Conservation (phyloP, 2,888 invertebrate genomes). For the Ormyrus rosae region DNA sequence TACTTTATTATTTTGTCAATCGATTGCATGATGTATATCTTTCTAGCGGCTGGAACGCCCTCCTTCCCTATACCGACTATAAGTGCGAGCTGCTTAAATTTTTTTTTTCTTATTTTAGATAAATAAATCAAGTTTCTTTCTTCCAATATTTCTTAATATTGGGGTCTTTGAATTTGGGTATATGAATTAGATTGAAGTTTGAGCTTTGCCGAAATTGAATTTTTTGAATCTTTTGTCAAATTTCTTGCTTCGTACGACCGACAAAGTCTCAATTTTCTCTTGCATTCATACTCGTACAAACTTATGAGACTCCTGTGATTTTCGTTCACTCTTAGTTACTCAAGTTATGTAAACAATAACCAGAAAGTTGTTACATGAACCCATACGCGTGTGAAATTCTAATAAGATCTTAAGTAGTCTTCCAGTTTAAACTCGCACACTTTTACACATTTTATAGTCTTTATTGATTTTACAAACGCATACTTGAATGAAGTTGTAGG, state of each 20-base stretch:
- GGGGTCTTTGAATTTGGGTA: too few relatives aligned
- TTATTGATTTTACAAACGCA: constrained; percentile 23
- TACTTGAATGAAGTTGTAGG: constrained; percentile 35
- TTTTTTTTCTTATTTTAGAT: too few relatives aligned
- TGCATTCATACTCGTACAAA: not conserved
- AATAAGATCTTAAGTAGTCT: not conserved
- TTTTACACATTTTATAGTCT: too few relatives aligned
- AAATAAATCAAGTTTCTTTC: too few relatives aligned
- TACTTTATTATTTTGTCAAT: constrained; percentile 13
- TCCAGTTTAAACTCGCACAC: too few relatives aligned
- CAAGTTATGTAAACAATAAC: constrained; percentile 33
- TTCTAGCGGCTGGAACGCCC: not conserved
- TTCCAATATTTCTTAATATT: too few relatives aligned
- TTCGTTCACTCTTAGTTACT: constrained; percentile 20
- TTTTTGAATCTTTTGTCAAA: too few relatives aligned
- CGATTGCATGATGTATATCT: constrained; percentile 25
- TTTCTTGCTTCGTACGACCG: not conserved
- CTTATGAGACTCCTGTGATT: constrained; percentile 7
- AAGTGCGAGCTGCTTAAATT: too few relatives aligned
- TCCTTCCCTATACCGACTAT: not conserved
- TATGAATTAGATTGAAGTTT: too few relatives aligned
- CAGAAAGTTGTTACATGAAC: constrained; percentile 5
- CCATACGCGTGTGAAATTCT: not conserved
- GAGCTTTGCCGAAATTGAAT: too few relatives aligned
- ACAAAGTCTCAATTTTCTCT: constrained; percentile 29